Evolutionary conservation across 2,797 vertebrate genomes (phyloP).

Genomic region (Notamacropus eugenii): DNA sequence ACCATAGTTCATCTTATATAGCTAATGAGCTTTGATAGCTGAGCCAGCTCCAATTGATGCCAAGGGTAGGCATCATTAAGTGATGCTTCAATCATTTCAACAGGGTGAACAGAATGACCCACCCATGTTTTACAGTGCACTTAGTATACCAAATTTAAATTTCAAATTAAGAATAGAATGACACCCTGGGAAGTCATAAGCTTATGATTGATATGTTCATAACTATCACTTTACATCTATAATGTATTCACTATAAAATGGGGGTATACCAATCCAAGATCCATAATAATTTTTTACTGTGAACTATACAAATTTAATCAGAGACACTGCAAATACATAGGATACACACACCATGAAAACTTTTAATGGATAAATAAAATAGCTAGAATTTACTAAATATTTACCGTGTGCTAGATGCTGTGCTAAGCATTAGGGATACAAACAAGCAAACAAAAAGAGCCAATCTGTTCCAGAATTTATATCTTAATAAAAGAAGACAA

Average conservation of each 20-base stretch:
- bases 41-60: neutral
- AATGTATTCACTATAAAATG: neutral
- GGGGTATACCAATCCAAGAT: neutral
- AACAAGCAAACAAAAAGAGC: neutral
- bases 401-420: neutral
- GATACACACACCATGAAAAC: neutral
- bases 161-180: neutral
- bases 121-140: fast-evolving
- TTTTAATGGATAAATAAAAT: neutral
- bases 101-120: neutral
- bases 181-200: neutral
- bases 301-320: neutral
- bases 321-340: neutral
- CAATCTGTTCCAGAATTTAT: neutral
- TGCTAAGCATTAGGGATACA: neutral
- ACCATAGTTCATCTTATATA: neutral
- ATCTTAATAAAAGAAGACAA: neutral
- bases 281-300: neutral
- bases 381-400: neutral
- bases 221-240: neutral
- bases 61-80: neutral
- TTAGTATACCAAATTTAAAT: neutral
- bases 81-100: neutral
- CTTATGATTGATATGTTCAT: neutral
- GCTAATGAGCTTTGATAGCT: neutral